Percentiles rank a stretch among this genome's conserved stretches.
phyloP scores from a whole-genome alignment of 1,140 invertebrate species.

The Nymphalis io region DNA sequence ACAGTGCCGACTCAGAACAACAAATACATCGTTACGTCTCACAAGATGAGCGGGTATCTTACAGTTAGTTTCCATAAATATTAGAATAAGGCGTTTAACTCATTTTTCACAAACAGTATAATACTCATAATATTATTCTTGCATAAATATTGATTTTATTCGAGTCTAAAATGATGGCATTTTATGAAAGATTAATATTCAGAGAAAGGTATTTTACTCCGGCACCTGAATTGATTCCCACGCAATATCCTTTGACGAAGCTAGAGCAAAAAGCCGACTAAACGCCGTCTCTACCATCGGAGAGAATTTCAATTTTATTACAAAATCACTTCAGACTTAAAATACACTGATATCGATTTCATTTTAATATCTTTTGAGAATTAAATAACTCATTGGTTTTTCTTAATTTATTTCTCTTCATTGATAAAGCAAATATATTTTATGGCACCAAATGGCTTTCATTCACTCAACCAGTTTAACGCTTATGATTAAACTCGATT shows the following conservation, averaged over 20 bases:
- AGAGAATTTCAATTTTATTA: conserved; percentile 74
- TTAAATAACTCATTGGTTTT: too few relatives aligned
- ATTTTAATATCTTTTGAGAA: background rate
- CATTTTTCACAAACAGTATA: background rate
- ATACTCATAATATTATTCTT: too few relatives aligned
- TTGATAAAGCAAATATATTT: too few relatives aligned
- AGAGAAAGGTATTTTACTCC: conserved; percentile 52
- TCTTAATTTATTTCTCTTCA: too few relatives aligned
- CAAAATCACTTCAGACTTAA: conserved; percentile 41
- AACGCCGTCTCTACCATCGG: conserved; percentile 55
- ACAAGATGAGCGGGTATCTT: conserved; percentile 67
- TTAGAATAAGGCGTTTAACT: background rate
- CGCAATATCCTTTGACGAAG: conserved; percentile 73
- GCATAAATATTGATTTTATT: conserved; percentile 6
- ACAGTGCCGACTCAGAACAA: conserved; percentile 46
- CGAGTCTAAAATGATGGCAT: conserved; percentile 30
- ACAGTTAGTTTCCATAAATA: conserved; percentile 42
- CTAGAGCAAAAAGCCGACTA: conserved; percentile 71
- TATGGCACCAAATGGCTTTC: too few relatives aligned
- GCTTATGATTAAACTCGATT: too few relatives aligned
- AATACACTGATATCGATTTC: conserved; percentile 34
- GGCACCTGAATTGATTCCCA: conserved; percentile 76
- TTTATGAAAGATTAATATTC: conserved; percentile 71
- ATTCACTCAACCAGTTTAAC: too few relatives aligned
- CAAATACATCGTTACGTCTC: conserved; percentile 52